Base-by-base conservation (phyloP, 2,113 vertebrate species). In the Gadus macrocephalus region DNA sequence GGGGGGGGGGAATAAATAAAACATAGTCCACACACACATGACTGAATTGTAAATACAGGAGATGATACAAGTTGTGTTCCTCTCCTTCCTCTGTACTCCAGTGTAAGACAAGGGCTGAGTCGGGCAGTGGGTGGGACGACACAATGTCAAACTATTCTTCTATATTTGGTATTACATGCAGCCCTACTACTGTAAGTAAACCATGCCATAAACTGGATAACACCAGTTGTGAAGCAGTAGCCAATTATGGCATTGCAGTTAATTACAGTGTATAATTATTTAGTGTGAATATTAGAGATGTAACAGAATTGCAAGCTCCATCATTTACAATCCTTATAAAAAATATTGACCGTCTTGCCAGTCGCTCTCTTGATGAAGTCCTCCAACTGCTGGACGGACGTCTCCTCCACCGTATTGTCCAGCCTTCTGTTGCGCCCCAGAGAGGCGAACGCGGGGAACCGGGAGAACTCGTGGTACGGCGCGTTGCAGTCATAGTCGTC, bases 401-500 rank as follows among this genome's bases (percentile, higher is more conserved):
- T 80, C 73, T 91, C 88, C 58, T 82, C 58, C 9, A 91, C 86
- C 56, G 70, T 68, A 2, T 79, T 72, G 7, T 69, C 65, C 27
- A 73, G 78, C 62, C 62, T 77, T 49, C 83, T 77, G 0, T 90
- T 90, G 38, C 87, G 80, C n/a, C 86, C 89, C 0, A 83, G 16
- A 55, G 83, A 75, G 17, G 85, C 87, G 17, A 84, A 89, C 0
- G 82, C 77, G 0, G 90, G 90, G 38, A 90, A 85, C 79, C 83
- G 90, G 0, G 82, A 82, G 35, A 87, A 84, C 70, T 89, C 88
- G 0, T 76, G 67, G 53, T 79, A 88, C 0, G 89, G 90, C 1
- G 89, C 84, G 4, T 90, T 90, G 73, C 64, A 88, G 74, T 90
- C 87, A n/a, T 77, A 90, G 38, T 89, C 62, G 0, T 65, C 0